phyloP scores from a whole-genome alignment of 2,113 vertebrate species.

The Antechinus stuartii region DNA sequence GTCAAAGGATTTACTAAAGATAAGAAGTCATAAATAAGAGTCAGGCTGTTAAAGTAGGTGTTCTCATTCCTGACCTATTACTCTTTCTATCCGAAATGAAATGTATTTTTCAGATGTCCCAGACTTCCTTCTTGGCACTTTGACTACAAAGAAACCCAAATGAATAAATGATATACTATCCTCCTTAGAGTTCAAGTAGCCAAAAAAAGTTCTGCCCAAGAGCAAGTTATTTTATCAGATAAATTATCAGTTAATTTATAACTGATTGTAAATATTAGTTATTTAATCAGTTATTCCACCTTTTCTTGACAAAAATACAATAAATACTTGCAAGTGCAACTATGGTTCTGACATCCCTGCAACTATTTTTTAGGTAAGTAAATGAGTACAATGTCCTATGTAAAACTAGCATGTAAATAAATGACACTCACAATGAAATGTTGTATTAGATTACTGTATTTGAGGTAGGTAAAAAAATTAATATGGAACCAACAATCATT shows the following conservation, averaged over 20 bases:
- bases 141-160: background rate
- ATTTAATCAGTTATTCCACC: background rate
- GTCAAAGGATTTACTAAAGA: background rate
- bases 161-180: background rate
- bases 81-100: background rate
- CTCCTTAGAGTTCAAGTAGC: background rate
- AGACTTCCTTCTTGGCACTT: background rate
- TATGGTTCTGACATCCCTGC: background rate
- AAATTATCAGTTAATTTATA: too few species aligned
- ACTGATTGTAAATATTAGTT: too few species aligned
- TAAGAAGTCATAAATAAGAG: background rate
- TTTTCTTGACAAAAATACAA: background rate
- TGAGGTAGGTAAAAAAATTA: background rate
- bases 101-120: background rate
- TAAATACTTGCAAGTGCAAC: background rate
- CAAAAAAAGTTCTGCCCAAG: background rate
- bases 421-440: background rate
- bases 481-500: background rate
- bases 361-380: background rate
- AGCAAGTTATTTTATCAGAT: background rate
- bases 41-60: background rate
- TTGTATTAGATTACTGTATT: background rate
- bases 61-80: background rate
- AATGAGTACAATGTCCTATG: background rate
- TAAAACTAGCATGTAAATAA: background rate